A percentile compares a stretch with the other conserved stretches of the same genome.
Conservation (phyloP, 2,888 invertebrate genomes). For the Meloe dianella region DNA sequence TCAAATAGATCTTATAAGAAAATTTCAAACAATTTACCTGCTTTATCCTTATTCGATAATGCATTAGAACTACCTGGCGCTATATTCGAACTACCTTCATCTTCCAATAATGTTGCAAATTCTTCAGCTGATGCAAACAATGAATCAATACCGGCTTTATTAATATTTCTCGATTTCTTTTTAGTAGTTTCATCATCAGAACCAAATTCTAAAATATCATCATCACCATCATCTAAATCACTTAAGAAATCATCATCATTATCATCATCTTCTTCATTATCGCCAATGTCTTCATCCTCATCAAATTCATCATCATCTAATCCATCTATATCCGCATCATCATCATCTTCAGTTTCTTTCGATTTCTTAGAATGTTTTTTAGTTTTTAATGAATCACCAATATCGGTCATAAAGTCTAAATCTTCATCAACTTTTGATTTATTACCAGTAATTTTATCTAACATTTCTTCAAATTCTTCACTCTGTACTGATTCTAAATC, state of each 20-base stretch:
- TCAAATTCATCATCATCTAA: conserved; percentile 50
- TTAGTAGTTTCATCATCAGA: conserved; percentile 35
- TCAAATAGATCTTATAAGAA: not conserved
- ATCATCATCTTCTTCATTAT: conserved; percentile 52
- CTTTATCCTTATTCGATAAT: conserved; percentile 77
- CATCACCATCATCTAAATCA: conserved; percentile 55
- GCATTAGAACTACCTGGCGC: conserved; percentile 71
- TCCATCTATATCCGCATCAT: conserved; percentile 49
- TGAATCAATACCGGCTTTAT: conserved; percentile 63
- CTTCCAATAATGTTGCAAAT: conserved; percentile 87
- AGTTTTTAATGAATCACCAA: conserved; percentile 60
- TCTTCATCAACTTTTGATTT: conserved; percentile 62
- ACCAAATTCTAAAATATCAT: conserved; percentile 57
- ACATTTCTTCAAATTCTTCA: conserved; percentile 76
- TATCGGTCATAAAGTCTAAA: conserved; percentile 72
- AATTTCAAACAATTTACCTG: conserved; percentile 62
- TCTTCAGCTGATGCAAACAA: conserved; percentile 87
- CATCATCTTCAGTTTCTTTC: conserved; percentile 61
- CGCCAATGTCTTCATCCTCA: conserved; percentile 52
- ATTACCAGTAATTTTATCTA: conserved; percentile 64
- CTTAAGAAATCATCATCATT: conserved; percentile 50
- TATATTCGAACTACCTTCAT: conserved; percentile 69
- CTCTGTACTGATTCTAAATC: conserved; percentile 77
- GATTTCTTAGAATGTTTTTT: conserved; percentile 46
- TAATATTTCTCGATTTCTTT: conserved; percentile 42